Evolutionary conservation across 2,797 vertebrate species (phyloP).

Genomic region (Tapirus indicus): DNA sequence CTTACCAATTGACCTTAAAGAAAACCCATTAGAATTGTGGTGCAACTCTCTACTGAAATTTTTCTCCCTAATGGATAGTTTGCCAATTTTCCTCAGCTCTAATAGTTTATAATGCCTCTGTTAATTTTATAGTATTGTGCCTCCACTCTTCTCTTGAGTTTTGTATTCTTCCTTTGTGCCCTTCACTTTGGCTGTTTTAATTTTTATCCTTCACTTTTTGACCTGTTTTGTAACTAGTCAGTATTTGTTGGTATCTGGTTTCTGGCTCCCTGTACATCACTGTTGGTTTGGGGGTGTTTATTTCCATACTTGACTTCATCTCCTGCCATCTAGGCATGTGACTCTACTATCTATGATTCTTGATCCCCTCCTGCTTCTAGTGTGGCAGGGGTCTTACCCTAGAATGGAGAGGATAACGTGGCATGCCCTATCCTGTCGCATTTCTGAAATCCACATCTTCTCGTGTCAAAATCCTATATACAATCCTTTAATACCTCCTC

Average conservation of each 20-base stretch:
- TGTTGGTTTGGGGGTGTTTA: not conserved
- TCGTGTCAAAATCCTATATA: not conserved
- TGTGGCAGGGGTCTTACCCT: rapidly evolving
- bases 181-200: not conserved
- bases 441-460: not conserved
- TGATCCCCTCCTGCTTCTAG: not conserved
- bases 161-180: not conserved
- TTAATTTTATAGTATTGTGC: not conserved
- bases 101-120: not conserved
- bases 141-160: not conserved
- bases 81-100: not conserved
- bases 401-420: not conserved
- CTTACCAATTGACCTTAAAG: not conserved
- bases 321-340: not conserved
- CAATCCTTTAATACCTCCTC: not conserved
- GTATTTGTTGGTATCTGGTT: not conserved
- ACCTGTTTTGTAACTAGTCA: not conserved
- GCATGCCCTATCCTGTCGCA: not conserved
- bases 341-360: not conserved
- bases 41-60: not conserved
- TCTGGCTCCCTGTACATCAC: not conserved
- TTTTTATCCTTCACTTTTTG: not conserved
- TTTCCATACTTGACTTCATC: not conserved
- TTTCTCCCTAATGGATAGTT: not conserved
- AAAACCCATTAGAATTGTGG: not conserved